phyloP scores from a whole-genome alignment of 2,113 vertebrate species.

The Azemiops feae region DNA sequence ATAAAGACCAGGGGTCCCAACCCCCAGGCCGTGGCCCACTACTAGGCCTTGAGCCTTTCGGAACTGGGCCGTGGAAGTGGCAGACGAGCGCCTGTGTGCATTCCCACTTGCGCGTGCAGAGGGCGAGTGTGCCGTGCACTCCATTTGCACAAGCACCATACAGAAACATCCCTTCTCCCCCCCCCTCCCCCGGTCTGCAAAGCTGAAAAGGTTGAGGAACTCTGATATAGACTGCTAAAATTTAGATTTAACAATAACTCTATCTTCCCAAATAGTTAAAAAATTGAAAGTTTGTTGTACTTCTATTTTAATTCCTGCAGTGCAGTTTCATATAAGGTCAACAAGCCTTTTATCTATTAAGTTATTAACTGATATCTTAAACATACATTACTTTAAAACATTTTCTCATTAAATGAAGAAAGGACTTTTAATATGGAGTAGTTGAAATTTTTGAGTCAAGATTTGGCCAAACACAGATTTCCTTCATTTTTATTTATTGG shows the following conservation, averaged over 20 bases:
- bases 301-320: background rate
- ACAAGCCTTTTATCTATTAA: background rate
- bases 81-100: background rate
- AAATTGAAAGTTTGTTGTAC: background rate
- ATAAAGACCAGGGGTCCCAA: background rate
- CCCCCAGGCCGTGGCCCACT: no score
- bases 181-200: background rate
- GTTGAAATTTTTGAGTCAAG: background rate
- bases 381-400: background rate
- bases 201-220: no score
- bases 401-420: background rate
- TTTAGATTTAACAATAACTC: background rate
- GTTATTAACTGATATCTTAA: background rate
- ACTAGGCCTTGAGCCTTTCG: no score
- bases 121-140: background rate
- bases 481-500: background rate
- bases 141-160: background rate
- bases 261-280: background rate
- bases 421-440: background rate
- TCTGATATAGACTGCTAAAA: background rate
- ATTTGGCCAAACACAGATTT: background rate
- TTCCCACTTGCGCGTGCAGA: background rate
- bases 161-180: background rate
- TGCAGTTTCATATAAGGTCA: background rate
- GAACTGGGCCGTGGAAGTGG: background rate